A percentile compares a stretch with the other conserved stretches of the same genome.
Evolutionary conservation across 2,888 invertebrate species (phyloP).

Genomic region (Mesoligia furuncula): DNA sequence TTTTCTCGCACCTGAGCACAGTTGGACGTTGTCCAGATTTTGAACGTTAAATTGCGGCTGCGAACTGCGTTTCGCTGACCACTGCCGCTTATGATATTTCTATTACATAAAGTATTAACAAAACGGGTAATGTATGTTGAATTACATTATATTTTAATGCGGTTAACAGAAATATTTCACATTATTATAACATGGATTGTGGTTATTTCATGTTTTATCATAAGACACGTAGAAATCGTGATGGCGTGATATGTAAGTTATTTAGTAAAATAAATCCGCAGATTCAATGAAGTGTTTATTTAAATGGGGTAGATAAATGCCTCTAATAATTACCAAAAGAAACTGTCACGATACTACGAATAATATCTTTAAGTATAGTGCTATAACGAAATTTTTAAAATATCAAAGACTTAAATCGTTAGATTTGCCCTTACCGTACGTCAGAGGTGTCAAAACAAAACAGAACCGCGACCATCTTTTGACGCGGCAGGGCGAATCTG

Average conservation of each 20-base stretch:
- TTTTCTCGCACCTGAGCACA: conserved; percentile 75
- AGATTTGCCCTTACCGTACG: no score
- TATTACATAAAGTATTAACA: conserved; percentile 57
- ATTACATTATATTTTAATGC: conserved; percentile 61
- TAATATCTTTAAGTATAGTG: neutral
- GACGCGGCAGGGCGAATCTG: neutral
- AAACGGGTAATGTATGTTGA: conserved; percentile 64
- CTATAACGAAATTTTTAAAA: neutral
- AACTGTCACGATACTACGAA: neutral
- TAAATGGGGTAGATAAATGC: conserved; percentile 10
- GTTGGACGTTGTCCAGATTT: conserved; percentile 71
- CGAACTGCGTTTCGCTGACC: conserved; percentile 61
- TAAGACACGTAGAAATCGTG: conserved; percentile 36
- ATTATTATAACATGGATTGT: conserved; percentile 41
- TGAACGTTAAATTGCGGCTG: conserved; percentile 58
- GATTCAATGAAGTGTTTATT: conserved; percentile 9
- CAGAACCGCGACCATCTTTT: neutral
- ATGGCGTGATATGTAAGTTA: neutral
- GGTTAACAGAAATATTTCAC: conserved; percentile 51
- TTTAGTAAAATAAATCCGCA: conserved; percentile 7
- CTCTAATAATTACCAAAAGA: neutral
- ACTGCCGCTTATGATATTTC: conserved; percentile 63
- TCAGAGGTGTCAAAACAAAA: neutral
- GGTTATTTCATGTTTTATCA: conserved; percentile 42
- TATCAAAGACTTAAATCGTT: neutral